Evolutionary conservation across 2,888 invertebrate genomes (phyloP), one percentile per base, ranked within the genome.

Genomic region (Eupeodes luniger): DNA sequence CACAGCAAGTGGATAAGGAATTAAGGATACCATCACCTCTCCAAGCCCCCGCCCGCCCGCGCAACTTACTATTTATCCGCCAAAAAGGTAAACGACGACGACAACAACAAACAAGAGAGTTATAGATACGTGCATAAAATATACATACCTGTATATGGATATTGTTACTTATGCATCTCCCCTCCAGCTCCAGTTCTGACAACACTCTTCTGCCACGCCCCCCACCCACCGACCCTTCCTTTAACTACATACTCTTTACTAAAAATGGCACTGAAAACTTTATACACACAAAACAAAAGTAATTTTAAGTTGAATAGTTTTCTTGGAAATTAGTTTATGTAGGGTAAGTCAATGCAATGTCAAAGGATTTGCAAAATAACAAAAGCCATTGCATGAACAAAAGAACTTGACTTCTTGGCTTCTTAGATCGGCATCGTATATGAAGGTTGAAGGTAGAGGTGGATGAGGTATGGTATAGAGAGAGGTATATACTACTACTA

Each of bases 371-470:
- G 10, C 36, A 70, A 76, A 76, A 69, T 64, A 82, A 79, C 75
- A 51, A 72, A 44, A 67, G 64, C 27, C 34, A 47, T 19, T 72
- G 57, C 57, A 47, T 5, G 34, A 77, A 70, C 62, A 74, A 69
- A 66, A 53, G 95, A 27, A 55, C 55, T 47, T 40, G 62, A 79
- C 66, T 53, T 34, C 59, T 57, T 57, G 62, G 44, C 44, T 53
- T 40, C 57, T 44, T 69, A 53, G 36, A 69, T 72, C 12, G 64
- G 6, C 44, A 44, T 44, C 62, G 19, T 10, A 11, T 36, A 7
- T 10, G 6, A 36, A 14, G 3, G 34, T 9, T 27, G 27, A 27
- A 27, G 2, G 27, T 27, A 27, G 0, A 2, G 27, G 27, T 27
- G 27, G 27, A 27, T 27, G 27, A 19, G 19, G 19, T 19, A 19